Base-by-base conservation (phyloP, 2,888 invertebrate genomes). In the Cabera pusaria region DNA sequence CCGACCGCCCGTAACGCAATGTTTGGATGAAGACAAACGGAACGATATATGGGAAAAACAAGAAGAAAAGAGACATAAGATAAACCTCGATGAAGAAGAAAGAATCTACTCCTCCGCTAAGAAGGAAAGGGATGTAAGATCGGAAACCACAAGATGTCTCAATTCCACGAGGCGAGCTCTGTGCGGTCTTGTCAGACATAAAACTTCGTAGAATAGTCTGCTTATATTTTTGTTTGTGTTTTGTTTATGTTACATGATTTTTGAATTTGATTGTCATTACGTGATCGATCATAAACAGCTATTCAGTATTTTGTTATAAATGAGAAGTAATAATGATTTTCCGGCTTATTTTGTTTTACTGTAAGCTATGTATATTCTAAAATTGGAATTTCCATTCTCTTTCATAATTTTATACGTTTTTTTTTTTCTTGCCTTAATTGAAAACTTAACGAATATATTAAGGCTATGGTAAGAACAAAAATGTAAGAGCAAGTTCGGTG, bases 81-180 rank as follows among this genome's bases (percentile, higher is more conserved):
- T 72, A 67, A 74, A 76, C 73, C 69, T 70, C 67, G 71, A 69
- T 72, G 86, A 87, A 73, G 73, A 78, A 84, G 84, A 86, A 74
- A 70, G 83, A 72, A 63, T 61, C 59, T 52, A 59, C 56, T 59
- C 51, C 51, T 64, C 56, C 51, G 43, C 44, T 56, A 54, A 54
- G 86, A 58, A 55, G 57, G 73, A 88, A 74, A 77, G 77, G 68
- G 88, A 88, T 65, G 69, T 55, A 61, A 62, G 74, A 86, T 87
- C 85, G 85, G 85, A 88, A 88, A 88, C 88, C 86, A 87, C 88
- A 87, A 86, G 87, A 88, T 87, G 86, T 88, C 88, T 88, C 84
- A 88, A 88, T 88, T 87, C 88, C 83, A 82, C 77, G 80, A 83
- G 79, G 73, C 77, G 64, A 84, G 76, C 72, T 72, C 78, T 86